A percentile compares a stretch with the other conserved stretches of the same genome.
phyloP scores from a whole-genome alignment of 2,888 invertebrate genomes.

The Tipula vernalis region DNA sequence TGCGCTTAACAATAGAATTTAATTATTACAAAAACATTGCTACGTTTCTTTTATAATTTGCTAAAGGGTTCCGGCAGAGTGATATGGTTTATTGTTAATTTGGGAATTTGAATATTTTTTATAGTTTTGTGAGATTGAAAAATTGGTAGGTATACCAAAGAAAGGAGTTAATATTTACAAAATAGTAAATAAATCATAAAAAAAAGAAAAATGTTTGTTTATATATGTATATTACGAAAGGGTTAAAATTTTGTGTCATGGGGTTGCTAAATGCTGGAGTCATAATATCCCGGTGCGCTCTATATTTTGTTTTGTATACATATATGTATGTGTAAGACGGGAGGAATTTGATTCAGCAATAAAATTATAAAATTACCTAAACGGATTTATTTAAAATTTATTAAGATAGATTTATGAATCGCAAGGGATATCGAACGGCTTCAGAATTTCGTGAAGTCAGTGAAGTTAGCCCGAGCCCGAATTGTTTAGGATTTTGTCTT shows the following conservation, averaged over 20 bases:
- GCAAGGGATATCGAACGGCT: too few species aligned
- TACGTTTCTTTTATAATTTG: too few species aligned
- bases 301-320: background rate
- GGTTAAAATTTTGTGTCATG: background rate
- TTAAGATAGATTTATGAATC: too few species aligned
- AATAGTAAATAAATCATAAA: background rate
- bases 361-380: too few species aligned
- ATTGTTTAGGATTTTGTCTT: too few species aligned
- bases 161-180: background rate
- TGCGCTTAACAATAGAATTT: background rate
- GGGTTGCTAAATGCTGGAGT: background rate
- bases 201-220: background rate
- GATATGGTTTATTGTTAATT: slow-evolving; percentile 4
- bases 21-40: background rate
- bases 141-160: background rate
- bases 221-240: background rate
- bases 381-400: too few species aligned
- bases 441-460: too few species aligned
- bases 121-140: background rate
- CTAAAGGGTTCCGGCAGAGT: background rate
- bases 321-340: background rate
- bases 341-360: too few species aligned
- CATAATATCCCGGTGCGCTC: background rate
- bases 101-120: background rate
- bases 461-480: too few species aligned